Evolutionary conservation across 2,113 vertebrate genomes (phyloP).

Genomic region (Apteryx owenii): DNA sequence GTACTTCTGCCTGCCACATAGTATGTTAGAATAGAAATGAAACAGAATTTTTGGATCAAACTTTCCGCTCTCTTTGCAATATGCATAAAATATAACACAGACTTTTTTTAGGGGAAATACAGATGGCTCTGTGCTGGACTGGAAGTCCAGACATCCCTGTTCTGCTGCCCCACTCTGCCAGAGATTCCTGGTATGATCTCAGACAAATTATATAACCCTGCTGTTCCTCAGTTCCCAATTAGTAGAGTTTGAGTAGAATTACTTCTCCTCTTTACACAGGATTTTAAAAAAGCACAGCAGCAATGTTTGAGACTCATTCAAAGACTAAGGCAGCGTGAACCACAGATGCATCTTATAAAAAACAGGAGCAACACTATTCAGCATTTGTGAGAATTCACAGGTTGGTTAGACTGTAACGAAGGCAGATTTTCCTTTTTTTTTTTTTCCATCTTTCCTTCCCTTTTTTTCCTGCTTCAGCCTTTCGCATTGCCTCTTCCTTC

Average conservation of each 20-base stretch:
- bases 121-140: neutral
- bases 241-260: neutral
- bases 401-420: neutral
- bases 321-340: neutral
- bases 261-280: neutral
- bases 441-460: neutral
- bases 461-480: neutral
- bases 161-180: neutral
- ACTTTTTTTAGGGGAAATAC: neutral
- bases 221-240: neutral
- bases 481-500: neutral
- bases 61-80: neutral
- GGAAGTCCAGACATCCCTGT: neutral
- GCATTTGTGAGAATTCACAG: neutral
- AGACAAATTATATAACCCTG: neutral
- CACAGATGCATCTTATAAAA: neutral
- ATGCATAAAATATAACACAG: neutral
- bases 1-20: neutral
- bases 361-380: neutral
- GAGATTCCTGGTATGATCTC: neutral
- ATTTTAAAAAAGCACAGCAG: neutral
- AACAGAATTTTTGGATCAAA: neutral
- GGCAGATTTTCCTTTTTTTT: neutral
- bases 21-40: neutral
- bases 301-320: neutral